phyloP scores from a whole-genome alignment of 2,113 vertebrate genomes.

The Phodopus roborovskii region DNA sequence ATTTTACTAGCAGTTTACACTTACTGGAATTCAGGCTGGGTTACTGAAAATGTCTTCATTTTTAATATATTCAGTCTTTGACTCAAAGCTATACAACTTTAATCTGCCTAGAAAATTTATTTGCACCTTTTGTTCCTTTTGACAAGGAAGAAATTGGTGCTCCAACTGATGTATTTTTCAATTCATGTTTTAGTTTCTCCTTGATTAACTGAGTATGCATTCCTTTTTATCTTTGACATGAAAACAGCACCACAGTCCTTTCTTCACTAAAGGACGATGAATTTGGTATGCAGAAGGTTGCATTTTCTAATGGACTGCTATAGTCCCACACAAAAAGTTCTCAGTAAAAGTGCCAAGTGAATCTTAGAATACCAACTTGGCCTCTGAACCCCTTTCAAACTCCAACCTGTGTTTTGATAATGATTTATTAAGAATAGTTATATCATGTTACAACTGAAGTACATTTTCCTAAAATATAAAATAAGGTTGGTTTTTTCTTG shows the following conservation, averaged over 20 bases:
- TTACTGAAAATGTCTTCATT: background rate
- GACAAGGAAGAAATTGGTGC: background rate
- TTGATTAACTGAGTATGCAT: background rate
- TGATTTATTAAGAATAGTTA: background rate
- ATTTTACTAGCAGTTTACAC: background rate
- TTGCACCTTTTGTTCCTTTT: background rate
- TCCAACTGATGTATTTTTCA: background rate
- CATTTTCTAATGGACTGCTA: background rate
- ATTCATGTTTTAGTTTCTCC: background rate
- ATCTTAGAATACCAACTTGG: background rate
- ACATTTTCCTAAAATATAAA: background rate
- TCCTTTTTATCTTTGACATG: background rate
- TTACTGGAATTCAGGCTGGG: background rate
- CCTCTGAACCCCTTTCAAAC: background rate
- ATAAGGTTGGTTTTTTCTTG: background rate
- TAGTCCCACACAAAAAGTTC: background rate
- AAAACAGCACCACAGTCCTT: background rate
- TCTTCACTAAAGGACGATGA: background rate
- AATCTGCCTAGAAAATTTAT: background rate
- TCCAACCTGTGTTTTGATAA: background rate
- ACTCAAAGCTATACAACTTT: constrained; percentile 29
- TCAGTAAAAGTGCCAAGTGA: background rate
- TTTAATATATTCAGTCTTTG: background rate
- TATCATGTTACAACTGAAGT: background rate
- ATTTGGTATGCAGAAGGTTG: background rate